Percentiles rank a stretch among this genome's conserved stretches.
Evolutionary conservation across 2,113 vertebrate species (phyloP).

Genomic region (Chunga burmeisteri): DNA sequence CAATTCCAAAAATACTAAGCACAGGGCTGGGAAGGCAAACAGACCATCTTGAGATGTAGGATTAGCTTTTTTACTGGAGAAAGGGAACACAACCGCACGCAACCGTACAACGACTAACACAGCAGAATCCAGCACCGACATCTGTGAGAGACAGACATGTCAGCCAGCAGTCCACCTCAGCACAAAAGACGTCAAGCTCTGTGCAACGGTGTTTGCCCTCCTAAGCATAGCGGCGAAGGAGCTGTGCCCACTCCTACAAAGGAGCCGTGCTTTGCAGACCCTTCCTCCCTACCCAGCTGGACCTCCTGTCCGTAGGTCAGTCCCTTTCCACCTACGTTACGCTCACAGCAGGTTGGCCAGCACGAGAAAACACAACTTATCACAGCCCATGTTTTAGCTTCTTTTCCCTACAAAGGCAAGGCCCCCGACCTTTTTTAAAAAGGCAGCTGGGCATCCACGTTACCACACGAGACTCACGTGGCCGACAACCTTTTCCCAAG

Average conservation of each 20-base stretch:
- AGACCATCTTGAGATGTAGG: rapidly evolving
- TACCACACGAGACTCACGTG: not conserved
- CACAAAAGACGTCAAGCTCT: not conserved
- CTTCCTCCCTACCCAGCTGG: not conserved
- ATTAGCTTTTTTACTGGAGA: not conserved
- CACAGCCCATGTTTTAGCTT: not conserved
- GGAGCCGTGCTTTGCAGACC: not conserved
- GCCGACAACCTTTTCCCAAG: not conserved
- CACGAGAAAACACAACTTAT: not conserved
- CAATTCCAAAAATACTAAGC: not conserved
- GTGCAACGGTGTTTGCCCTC: not conserved
- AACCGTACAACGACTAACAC: not conserved
- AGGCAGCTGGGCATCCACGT: rapidly evolving
- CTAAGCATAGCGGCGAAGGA: not conserved
- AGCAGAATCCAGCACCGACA: not conserved
- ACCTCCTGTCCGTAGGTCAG: not conserved
- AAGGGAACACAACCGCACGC: not conserved
- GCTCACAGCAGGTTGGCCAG: not conserved
- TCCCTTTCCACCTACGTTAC: not conserved
- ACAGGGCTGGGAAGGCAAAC: not conserved
- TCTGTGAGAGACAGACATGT: not conserved
- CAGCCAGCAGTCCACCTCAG: not conserved
- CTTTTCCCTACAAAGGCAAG: not conserved
- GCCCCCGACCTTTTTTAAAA: not conserved
- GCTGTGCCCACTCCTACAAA: rapidly evolving